These are phyloP conservation scores for Tinea semifulvella DNA, from an alignment of 2,888 invertebrate genomes.

Conservation along the genomic window DNA sequence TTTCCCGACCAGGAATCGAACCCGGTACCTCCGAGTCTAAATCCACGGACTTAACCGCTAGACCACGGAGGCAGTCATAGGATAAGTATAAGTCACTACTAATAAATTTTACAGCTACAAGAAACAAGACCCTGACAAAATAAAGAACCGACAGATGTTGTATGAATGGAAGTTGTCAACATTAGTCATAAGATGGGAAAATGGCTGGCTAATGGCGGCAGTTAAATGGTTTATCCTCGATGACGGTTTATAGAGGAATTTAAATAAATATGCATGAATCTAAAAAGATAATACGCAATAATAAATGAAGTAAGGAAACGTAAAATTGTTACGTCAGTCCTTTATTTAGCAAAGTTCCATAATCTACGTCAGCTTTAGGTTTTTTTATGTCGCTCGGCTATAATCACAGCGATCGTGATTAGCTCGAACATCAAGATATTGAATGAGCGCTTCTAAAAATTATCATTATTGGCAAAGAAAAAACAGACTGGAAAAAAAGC, in stretches of 20 bases:
- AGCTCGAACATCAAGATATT: slow-evolving; percentile 47
- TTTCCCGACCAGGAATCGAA: too few relatives aligned
- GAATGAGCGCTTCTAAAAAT: slow-evolving; percentile 51
- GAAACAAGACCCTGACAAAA: too few relatives aligned
- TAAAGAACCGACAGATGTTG: too few relatives aligned
- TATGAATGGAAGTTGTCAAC: too few relatives aligned
- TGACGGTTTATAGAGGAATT: slow-evolving; percentile 3
- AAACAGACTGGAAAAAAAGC: slow-evolving; percentile 49
- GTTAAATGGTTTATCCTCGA: neutral
- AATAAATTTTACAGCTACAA: too few relatives aligned
- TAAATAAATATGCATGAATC: slow-evolving; percentile 10
- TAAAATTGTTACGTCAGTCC: slow-evolving; percentile 37
- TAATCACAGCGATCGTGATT: slow-evolving; percentile 51
- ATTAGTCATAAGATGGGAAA: too few relatives aligned
- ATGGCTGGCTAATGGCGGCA: too few relatives aligned
- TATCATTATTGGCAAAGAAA: slow-evolving; percentile 48
- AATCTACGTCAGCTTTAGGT: slow-evolving; percentile 33
- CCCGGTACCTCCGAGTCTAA: too few relatives aligned
- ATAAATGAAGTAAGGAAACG: slow-evolving; percentile 37
- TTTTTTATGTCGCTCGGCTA: slow-evolving; percentile 31
- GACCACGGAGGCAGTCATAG: too few relatives aligned
- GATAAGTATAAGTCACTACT: too few relatives aligned
- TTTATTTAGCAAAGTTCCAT: slow-evolving; percentile 38
- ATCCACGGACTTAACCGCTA: too few relatives aligned
- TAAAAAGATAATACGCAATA: slow-evolving; percentile 21